phyloP scores from a whole-genome alignment of 2,113 vertebrate species.

The Phyllostomus discolor region DNA sequence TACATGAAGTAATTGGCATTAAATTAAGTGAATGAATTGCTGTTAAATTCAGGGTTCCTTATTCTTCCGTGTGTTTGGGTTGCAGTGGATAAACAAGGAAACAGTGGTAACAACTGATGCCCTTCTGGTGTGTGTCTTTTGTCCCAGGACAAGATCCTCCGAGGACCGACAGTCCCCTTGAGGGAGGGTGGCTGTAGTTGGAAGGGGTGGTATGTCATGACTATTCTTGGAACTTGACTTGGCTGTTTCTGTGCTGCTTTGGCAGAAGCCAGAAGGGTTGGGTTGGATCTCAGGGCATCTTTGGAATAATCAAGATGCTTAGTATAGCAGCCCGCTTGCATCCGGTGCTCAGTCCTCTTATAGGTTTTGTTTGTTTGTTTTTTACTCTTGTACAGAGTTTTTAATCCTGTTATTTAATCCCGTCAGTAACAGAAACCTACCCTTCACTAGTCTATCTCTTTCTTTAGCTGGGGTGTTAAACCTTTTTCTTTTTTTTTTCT shows the following conservation, averaged over 20 bases:
- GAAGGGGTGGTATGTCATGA: neutral
- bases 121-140: neutral
- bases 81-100: neutral
- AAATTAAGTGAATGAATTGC: constrained; percentile 16
- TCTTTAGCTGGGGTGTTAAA: neutral
- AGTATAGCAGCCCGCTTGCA: neutral
- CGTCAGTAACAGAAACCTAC: neutral
- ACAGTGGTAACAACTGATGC: neutral
- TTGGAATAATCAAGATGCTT: constrained; percentile 61
- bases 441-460: neutral
- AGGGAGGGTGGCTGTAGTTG: neutral
- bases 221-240: constrained; percentile 57
- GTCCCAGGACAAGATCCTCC: neutral
- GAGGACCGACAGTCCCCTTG: neutral
- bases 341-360: neutral
- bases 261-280: constrained; percentile 45
- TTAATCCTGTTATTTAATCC: neutral
- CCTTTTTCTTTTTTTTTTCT: neutral
- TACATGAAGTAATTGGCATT: neutral
- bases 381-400: neutral
- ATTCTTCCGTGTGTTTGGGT: neutral
- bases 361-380: neutral
- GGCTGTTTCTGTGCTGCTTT: constrained; percentile 19
- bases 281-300: constrained; percentile 55
- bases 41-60: neutral